These are phyloP conservation scores for Cnemophilus loriae DNA, from an alignment of 2,113 vertebrate genomes.

Conservation along the genomic window DNA sequence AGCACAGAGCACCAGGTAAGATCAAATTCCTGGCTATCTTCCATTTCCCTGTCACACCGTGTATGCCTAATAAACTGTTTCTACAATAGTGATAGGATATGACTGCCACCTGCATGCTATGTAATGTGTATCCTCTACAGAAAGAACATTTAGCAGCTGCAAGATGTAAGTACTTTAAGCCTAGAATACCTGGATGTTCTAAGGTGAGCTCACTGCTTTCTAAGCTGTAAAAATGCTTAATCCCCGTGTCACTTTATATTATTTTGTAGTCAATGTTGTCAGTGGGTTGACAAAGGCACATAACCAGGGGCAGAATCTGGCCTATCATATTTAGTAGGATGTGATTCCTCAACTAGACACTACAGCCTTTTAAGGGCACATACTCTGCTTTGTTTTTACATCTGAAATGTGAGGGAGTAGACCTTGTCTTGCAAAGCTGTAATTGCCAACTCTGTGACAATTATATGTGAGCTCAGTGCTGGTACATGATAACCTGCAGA, in stretches of 20 bases:
- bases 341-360: background rate
- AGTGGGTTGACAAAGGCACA: background rate
- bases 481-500: background rate
- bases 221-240: constrained; percentile 43
- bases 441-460: background rate
- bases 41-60: constrained; percentile 68
- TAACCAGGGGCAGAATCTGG: constrained; percentile 4
- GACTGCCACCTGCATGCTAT: constrained; percentile 69
- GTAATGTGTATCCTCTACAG: constrained; percentile 5
- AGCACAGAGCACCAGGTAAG: constrained; percentile 81
- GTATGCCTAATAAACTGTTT: constrained; percentile 57
- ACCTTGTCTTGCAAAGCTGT: background rate
- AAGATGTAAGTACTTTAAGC: constrained; percentile 8
- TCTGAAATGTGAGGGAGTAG: background rate
- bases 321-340: background rate
- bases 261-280: constrained; percentile 21
- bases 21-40: constrained; percentile 71
- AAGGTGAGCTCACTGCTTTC: constrained; percentile 15
- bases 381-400: background rate
- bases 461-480: background rate
- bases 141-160: constrained; percentile 37
- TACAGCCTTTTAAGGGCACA: background rate
- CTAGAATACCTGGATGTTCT: constrained; percentile 36
- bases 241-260: constrained; percentile 34
- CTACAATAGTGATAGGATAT: constrained; percentile 64